phyloP scores from a whole-genome alignment of 1,140 invertebrate species.

The Manduca sexta region DNA sequence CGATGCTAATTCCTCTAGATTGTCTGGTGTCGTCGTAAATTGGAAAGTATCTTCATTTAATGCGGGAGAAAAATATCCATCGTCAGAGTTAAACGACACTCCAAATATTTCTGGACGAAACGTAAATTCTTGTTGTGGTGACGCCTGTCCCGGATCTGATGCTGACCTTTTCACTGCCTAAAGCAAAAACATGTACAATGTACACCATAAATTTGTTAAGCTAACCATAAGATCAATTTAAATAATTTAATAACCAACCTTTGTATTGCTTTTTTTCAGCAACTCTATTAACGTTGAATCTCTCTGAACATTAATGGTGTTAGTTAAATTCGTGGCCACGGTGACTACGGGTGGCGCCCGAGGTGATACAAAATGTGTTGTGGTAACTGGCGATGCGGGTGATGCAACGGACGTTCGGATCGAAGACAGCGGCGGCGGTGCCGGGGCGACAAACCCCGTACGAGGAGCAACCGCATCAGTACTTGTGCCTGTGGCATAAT shows the following conservation, averaged over 20 bases:
- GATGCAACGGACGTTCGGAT: constrained; percentile 71
- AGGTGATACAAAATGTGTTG: constrained; percentile 67
- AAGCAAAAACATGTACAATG: constrained; percentile 19
- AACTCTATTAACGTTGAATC: constrained; percentile 76
- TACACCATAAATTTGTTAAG: too few relatives aligned
- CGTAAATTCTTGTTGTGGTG: constrained; percentile 73
- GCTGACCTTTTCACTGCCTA: constrained; percentile 73
- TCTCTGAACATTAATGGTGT: constrained; percentile 69
- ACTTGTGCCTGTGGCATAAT: constrained; percentile 45
- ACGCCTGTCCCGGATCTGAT: constrained; percentile 78
- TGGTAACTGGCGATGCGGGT: constrained; percentile 58
- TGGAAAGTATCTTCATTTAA: constrained; percentile 87
- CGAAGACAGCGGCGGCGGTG: constrained; percentile 74
- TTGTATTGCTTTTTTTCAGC: constrained; percentile 78
- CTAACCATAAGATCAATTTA: too few relatives aligned
- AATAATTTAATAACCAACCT: too few relatives aligned
- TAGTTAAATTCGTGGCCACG: constrained; percentile 34
- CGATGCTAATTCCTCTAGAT: constrained; percentile 79
- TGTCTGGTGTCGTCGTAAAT: constrained; percentile 78
- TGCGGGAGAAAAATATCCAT: constrained; percentile 82
- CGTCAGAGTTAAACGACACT: constrained; percentile 78
- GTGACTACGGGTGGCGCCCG: constrained; percentile 75
- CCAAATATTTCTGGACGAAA: constrained; percentile 76
- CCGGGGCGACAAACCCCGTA: constrained; percentile 57
- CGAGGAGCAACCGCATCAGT: constrained; percentile 57